Base-by-base conservation (phyloP, 2,888 invertebrate genomes). In the Rotaria macrura region DNA sequence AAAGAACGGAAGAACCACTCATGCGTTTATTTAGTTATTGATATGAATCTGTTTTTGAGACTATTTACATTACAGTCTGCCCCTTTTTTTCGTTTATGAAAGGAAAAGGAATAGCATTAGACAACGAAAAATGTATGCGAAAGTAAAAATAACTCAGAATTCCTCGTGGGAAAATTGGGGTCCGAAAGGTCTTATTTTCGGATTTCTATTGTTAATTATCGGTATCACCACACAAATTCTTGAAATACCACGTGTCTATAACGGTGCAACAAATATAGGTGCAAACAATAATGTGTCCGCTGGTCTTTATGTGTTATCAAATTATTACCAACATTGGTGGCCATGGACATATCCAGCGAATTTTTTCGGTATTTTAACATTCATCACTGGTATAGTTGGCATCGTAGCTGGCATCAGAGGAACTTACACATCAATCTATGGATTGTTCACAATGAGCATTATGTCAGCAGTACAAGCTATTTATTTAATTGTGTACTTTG, bases 281-380 rank as follows among this genome's bases (percentile, higher is more conserved):
- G 14, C 17, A 49, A 49, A 49, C 17, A 17, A 17, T 49, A 12
- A 14, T 49, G 17, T 49, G 4, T 12, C 4, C 9, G 4, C 29
- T 17, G 40, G 34, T 12, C 29, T 49, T 6, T 29, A 84, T 52
- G 17, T 10, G 0, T 20, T 84, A 17, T 12, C 79, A n/a, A 25
- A 40, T 43, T 79, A 79, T 79, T 79, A 79, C n/a, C 43, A 79
- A 43, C 79, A 79, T 43, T 79, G 43, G 43, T 84, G 84, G 84
- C 84, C 84, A 84, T 84, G 84, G 84, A 52, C 84, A 54, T 84
- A 52, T 84, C 34, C 84, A 34, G 52, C 52, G 23, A 52, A 10
- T 34, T 1, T 34, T 12, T 84, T 84, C 43, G 84, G 84, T 34
- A 6, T 84, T 23, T 34, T 84, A 0, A 49, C 54, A 84, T 52